Base-by-base conservation (phyloP, 2,113 vertebrate species). In the Prochilodus magdalenae region DNA sequence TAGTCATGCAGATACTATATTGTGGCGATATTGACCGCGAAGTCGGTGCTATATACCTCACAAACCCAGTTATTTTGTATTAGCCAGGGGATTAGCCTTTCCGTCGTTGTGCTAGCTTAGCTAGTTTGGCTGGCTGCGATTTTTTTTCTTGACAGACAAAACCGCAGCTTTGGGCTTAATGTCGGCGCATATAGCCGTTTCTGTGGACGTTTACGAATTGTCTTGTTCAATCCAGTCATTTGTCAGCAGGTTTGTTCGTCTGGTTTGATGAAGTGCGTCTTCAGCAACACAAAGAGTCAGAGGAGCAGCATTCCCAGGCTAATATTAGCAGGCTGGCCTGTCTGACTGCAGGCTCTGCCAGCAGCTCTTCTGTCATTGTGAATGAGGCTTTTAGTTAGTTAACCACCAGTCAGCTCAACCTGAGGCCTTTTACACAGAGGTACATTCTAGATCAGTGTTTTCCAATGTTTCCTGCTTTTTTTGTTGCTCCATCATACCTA, bases 81-180 rank as follows among this genome's bases (percentile, higher is more conserved):
- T 72, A 81, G 71, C 22, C 47, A 15, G 75, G 40, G 44, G 51
- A 40, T 71, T 83, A 81, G 79, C 72, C 33, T 11, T 13, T 10
- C 24, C 73, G 51, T 59, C 63, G 63, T 8, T 47, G 49, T 33
- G 66, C 36, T 44, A 70, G 66, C 66, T 40, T 15, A 8, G n/a
- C n/a, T n/a, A n/a, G 65, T 67, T 36, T 67, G 18, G 66, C 76
- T 83, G 73, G 65, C 84, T 80, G 49, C 79, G 49, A 55, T 75
- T n/a, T 60, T 66, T 65, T 77, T 83, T 77, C 70, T 7, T 83
- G 77, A 87, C 81, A 87, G 55, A 79, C 26, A 30, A 84, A 79
- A 71, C 60, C 6, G 20, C 29, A 16, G 16, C 44, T 36, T 1
- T 22, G 1, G 18, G 18, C 14, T 30, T 20, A 13, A 13, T 47